Percentiles rank a stretch among this genome's conserved stretches.
Conservation (phyloP, 2,888 invertebrate genomes). For the Leucania comma region DNA sequence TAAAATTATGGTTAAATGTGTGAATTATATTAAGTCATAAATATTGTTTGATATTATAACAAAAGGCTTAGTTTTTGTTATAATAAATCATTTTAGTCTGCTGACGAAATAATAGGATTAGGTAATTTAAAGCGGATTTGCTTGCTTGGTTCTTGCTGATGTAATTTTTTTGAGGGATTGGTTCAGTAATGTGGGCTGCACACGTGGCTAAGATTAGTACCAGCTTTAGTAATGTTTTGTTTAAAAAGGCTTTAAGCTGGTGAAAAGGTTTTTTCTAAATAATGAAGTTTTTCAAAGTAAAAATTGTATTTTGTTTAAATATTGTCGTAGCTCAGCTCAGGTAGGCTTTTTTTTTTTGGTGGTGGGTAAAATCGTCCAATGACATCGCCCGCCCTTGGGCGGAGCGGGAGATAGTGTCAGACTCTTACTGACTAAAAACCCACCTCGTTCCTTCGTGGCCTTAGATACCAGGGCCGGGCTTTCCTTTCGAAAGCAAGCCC, state of each 20-base stretch:
- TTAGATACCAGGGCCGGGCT: no score
- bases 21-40: conserved; percentile 50
- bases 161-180: not conserved
- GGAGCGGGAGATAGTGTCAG: no score
- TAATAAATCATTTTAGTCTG: conserved; percentile 38
- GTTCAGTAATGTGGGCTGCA: not conserved
- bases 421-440: no score
- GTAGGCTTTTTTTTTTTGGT: no score
- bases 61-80: conserved; percentile 47
- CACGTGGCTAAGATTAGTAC: not conserved
- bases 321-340: no score
- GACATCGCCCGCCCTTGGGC: no score
- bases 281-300: no score
- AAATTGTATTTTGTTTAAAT: no score
- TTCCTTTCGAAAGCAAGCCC: no score
- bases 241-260: not conserved
- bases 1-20: conserved; percentile 17
- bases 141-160: conserved; percentile 2
- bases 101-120: conserved; percentile 27
- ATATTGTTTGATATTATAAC: conserved; percentile 25
- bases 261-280: no score
- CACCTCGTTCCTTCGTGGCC: no score
- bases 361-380: no score
- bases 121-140: conserved; percentile 30
- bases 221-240: not conserved